These are phyloP conservation scores for Mercenaria mercenaria DNA, from an alignment of 1,140 invertebrate species.

Conservation along the genomic window DNA sequence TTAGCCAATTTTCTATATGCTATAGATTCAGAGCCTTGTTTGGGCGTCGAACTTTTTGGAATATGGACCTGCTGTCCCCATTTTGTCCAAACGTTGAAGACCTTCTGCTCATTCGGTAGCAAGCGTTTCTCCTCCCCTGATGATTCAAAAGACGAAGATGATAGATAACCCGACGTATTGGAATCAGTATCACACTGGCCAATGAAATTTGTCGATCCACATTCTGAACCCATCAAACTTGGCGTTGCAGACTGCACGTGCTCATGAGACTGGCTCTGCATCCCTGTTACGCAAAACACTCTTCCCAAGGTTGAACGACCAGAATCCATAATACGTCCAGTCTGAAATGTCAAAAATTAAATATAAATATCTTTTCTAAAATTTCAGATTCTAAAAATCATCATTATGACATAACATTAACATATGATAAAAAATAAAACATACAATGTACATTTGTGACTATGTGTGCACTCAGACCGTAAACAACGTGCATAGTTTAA, in stretches of 20 bases:
- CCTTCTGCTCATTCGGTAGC: slow-evolving; percentile 53
- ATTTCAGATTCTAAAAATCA: too few relatives aligned
- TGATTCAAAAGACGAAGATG: slow-evolving; percentile 58
- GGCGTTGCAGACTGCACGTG: neutral
- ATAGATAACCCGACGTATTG: slow-evolving; percentile 58
- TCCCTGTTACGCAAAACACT: slow-evolving; percentile 55
- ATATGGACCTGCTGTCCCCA: neutral
- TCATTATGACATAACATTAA: neutral
- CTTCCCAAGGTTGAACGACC: neutral
- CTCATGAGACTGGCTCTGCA: neutral
- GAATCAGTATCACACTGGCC: slow-evolving; percentile 47
- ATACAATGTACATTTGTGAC: too few relatives aligned
- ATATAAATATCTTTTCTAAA: neutral
- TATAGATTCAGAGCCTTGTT: neutral
- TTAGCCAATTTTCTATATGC: slow-evolving; percentile 11
- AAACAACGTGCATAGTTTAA: too few relatives aligned
- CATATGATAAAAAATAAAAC: too few relatives aligned
- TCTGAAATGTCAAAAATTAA: too few relatives aligned
- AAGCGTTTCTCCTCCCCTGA: slow-evolving; percentile 61
- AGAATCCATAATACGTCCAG: neutral
- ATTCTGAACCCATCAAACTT: neutral
- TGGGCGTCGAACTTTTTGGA: slow-evolving; percentile 60
- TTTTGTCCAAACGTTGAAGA: slow-evolving; percentile 47
- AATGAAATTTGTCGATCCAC: neutral
- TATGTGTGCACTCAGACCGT: too few relatives aligned